Evolutionary conservation across 2,888 invertebrate species (phyloP).

Genomic region (Sphaeridia pumilis): DNA sequence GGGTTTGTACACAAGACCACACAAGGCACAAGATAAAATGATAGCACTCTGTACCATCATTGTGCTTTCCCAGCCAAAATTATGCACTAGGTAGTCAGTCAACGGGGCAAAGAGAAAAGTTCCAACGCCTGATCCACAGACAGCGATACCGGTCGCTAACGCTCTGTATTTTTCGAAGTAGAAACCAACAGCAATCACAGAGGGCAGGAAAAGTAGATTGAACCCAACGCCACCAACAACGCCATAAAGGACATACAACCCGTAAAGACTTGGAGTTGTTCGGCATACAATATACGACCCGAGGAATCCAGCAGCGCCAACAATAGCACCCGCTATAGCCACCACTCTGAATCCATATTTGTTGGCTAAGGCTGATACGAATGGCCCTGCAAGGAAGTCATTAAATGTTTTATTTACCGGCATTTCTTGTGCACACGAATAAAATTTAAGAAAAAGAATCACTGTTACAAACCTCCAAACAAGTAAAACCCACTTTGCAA

Average conservation of each 20-base stretch:
- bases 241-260: conserved; percentile 24
- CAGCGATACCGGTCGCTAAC: conserved; percentile 86
- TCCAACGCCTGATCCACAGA: conserved; percentile 95
- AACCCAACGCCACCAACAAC: conserved; percentile 60
- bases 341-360: conserved; percentile 82
- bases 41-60: conserved; percentile 62
- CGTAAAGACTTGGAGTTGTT: conserved; percentile 17
- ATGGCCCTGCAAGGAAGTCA: conserved; percentile 53
- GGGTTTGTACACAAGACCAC: conserved; percentile 73
- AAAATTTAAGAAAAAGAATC: not conserved
- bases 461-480: conserved; percentile 53
- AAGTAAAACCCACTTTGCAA: conserved; percentile 83
- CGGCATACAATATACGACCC: conserved; percentile 49
- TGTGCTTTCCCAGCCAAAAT: conserved; percentile 62
- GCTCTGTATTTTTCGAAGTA: conserved; percentile 96
- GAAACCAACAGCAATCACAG: conserved; percentile 89
- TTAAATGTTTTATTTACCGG: not conserved
- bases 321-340: conserved; percentile 67
- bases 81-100: conserved; percentile 49
- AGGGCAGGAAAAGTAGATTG: conserved; percentile 89
- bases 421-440: not conserved
- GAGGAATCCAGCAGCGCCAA: conserved; percentile 58
- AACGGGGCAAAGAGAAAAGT: conserved; percentile 77
- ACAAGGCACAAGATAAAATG: conserved; percentile 60
- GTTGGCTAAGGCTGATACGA: conserved; percentile 86